Base-by-base conservation (phyloP, 2,797 vertebrate genomes). In the Myripristis murdjan region DNA sequence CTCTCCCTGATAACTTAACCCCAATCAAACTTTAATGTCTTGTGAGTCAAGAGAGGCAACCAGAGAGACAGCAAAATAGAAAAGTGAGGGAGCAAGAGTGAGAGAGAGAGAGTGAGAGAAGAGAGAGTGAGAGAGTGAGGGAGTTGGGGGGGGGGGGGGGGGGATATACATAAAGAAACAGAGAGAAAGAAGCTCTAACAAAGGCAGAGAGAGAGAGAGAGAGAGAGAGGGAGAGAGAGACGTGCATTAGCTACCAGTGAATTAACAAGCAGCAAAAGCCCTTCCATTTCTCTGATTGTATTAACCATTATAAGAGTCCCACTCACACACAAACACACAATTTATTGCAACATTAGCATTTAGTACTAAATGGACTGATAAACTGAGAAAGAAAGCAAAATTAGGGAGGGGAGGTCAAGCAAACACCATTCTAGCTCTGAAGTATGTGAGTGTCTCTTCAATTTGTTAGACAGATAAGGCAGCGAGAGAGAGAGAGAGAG, bases 231-330 rank as follows among this genome's bases (percentile, higher is more conserved):
- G 23, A 39, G 51, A 67, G 39, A 79, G 60, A 64, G 51, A 78
- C 26, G 44, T 82, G 69, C 77, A 87, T 86, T 83, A 83, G 75
- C 59, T 59, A 66, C 68, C 52, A 56, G 72, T 80, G 73, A 86
- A 84, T 84, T 81, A 87, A 81, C 76, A 68, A 33, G 37, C 79
- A 77, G 79, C 69, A 72, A 68, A 84, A 79, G 67, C 48, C 67
- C 55, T 59, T 89, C 74, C 73, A 80, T 86, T 88, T 78, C 77
- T 82, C 69, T 79, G 77, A 87, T 81, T 90, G 73, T 82, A 62
- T 62, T 65, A 73, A 33, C 78, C 73, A 88, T 88, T 86, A 87
- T 77, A 41, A 59, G 57, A 43, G 12, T 26, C 62, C 61, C 54
- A 37, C 41, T 49, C 49, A 80, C 53, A 84, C 61, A 71, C 83